Conservation (phyloP, 2,888 invertebrate genomes). For the Tipula lateralis region DNA sequence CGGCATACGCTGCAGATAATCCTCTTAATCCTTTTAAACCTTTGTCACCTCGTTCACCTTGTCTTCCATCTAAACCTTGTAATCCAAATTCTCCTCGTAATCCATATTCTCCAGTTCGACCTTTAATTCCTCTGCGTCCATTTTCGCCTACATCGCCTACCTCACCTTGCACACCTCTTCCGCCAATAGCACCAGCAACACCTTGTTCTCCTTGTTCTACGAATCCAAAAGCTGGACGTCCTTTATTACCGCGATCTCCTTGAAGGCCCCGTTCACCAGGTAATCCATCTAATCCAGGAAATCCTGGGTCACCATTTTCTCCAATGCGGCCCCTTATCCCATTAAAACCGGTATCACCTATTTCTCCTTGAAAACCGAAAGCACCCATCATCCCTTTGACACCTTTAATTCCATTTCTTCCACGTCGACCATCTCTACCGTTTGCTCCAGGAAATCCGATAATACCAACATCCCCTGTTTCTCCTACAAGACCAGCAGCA, state of each 20-base stretch:
- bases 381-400: slow-evolving; percentile 58
- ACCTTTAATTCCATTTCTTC: slow-evolving; percentile 51
- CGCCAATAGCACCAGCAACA: slow-evolving; percentile 49
- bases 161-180: slow-evolving; percentile 47
- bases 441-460: slow-evolving; percentile 38
- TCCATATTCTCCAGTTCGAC: slow-evolving; percentile 55
- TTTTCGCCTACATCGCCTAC: slow-evolving; percentile 37
- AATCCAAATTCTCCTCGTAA: slow-evolving; percentile 56
- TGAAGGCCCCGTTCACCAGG: slow-evolving; percentile 50
- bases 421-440: slow-evolving; percentile 38
- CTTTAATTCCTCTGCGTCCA: slow-evolving; percentile 51
- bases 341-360: slow-evolving; percentile 42
- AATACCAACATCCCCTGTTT: slow-evolving; percentile 53
- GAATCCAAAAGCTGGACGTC: slow-evolving; percentile 51
- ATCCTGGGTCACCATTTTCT: slow-evolving; percentile 55
- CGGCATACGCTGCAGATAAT: slow-evolving; percentile 49
- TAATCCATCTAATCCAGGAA: slow-evolving; percentile 43
- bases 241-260: slow-evolving; percentile 50
- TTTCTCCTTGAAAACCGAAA: slow-evolving; percentile 49
- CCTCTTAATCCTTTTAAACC: slow-evolving; percentile 51
- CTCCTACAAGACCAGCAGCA: slow-evolving; percentile 44
- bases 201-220: slow-evolving; percentile 55
- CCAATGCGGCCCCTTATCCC: slow-evolving; percentile 56
- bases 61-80: slow-evolving; percentile 60
- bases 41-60: slow-evolving; percentile 58